Conservation (phyloP, 2,888 invertebrate genomes). For the Oxyscelio sp. region DNA sequence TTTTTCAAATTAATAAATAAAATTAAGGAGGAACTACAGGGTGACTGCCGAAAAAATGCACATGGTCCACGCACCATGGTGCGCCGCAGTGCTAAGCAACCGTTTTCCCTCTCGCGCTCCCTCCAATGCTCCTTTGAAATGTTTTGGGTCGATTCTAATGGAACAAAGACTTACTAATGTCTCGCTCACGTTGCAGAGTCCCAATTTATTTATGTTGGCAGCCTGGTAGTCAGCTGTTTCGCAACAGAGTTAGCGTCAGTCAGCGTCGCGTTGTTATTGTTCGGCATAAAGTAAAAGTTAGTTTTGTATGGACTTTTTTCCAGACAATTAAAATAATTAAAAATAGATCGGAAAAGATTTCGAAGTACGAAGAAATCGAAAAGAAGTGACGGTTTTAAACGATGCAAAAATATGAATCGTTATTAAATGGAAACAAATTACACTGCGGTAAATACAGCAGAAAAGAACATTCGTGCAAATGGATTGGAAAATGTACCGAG, state of each 20-base stretch:
- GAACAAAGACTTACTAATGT: neutral
- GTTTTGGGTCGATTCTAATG: neutral
- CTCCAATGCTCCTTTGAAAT: neutral
- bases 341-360: conserved; percentile 14
- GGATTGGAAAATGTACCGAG: conserved; percentile 18
- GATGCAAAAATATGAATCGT: conserved; percentile 16
- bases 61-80: too few species aligned
- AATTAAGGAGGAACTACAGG: too few species aligned
- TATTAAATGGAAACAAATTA: conserved; percentile 7
- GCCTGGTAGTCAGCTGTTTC: too few species aligned
- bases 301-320: neutral
- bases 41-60: too few species aligned
- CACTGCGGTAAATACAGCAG: neutral
- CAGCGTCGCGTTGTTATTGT: neutral
- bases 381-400: conserved; percentile 19
- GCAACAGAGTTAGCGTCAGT: too few species aligned
- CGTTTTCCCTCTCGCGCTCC: neutral
- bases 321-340: neutral
- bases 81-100: too few species aligned
- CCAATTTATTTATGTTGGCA: too few species aligned
- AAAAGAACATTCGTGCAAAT: conserved; percentile 9
- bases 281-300: neutral
- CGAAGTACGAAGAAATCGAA: neutral
- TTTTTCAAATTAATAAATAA: too few species aligned
- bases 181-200: neutral